Percentiles rank a stretch among this genome's conserved stretches.
These are phyloP conservation scores for Eulithis testata DNA, from an alignment of 2,888 invertebrate genomes.

Conservation along the genomic window DNA sequence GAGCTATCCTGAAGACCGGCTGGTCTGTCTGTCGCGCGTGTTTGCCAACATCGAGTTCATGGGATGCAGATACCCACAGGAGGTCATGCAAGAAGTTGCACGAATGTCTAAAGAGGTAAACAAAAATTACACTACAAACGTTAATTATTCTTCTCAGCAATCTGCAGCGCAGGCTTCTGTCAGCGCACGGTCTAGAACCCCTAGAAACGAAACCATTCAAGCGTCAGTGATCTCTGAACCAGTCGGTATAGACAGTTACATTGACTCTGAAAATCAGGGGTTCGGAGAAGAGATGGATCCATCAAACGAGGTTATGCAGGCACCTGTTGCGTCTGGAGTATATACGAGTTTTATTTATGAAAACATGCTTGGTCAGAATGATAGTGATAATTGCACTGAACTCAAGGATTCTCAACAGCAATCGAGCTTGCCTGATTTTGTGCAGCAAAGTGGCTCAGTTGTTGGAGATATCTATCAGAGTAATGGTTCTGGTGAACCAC, in stretches of 20 bases:
- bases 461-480: background rate
- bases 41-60: conserved; percentile 87
- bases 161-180: background rate
- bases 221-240: background rate
- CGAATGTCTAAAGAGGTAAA: conserved; percentile 82
- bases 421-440: no score
- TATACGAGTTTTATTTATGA: background rate
- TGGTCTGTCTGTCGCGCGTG: conserved; percentile 86
- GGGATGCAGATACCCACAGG: conserved; percentile 85
- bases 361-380: background rate
- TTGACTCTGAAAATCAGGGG: background rate
- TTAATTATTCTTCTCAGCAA: background rate
- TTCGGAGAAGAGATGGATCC: background rate
- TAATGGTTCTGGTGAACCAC: background rate
- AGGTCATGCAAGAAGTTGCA: conserved; percentile 83
- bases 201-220: background rate
- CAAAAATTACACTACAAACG: conserved; percentile 8
- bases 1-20: conserved; percentile 80
- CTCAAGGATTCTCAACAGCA: background rate
- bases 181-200: background rate
- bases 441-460: background rate
- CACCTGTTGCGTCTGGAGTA: conserved; percentile 4
- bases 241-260: background rate
- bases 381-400: background rate
- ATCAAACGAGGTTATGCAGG: conserved; percentile 1